phyloP scores from a whole-genome alignment of 2,797 vertebrate species.

The Hydrophis major region DNA sequence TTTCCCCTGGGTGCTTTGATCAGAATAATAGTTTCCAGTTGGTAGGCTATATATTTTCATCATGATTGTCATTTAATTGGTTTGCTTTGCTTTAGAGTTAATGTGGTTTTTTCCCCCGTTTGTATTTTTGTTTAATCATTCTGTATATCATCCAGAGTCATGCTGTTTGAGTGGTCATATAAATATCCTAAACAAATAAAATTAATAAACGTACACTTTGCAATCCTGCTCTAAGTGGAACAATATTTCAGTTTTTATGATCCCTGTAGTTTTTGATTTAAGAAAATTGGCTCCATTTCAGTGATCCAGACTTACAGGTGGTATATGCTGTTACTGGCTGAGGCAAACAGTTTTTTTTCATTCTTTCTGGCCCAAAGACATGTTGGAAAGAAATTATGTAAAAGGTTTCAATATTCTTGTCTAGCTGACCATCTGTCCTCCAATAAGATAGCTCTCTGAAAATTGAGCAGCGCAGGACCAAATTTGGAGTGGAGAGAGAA shows the following conservation, averaged over 20 bases:
- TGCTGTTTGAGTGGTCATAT: not conserved
- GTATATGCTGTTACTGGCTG: not conserved
- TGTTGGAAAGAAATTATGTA: not conserved
- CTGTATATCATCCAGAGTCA: not conserved
- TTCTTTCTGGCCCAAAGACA: not conserved
- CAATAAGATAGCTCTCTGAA: not conserved
- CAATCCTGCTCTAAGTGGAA: constrained; percentile 36
- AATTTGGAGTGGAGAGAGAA: not conserved
- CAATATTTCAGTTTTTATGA: not conserved
- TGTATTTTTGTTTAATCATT: not conserved
- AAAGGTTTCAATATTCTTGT: not conserved
- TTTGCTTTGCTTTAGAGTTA: not conserved
- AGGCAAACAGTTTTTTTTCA: not conserved
- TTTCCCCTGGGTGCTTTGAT: not conserved
- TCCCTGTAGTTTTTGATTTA: not conserved
- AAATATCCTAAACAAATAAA: not conserved
- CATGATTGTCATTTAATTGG: not conserved
- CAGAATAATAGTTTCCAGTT: not conserved
- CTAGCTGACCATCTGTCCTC: not conserved
- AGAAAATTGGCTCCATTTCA: not conserved
- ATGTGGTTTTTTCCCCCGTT: not conserved
- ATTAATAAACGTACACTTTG: not conserved
- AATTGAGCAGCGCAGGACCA: not conserved
- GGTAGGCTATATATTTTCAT: not conserved
- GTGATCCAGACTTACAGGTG: not conserved